These are phyloP conservation scores for Phylloscopus trochiloides DNA, from an alignment of 2,113 vertebrate genomes.

Conservation along the genomic window DNA sequence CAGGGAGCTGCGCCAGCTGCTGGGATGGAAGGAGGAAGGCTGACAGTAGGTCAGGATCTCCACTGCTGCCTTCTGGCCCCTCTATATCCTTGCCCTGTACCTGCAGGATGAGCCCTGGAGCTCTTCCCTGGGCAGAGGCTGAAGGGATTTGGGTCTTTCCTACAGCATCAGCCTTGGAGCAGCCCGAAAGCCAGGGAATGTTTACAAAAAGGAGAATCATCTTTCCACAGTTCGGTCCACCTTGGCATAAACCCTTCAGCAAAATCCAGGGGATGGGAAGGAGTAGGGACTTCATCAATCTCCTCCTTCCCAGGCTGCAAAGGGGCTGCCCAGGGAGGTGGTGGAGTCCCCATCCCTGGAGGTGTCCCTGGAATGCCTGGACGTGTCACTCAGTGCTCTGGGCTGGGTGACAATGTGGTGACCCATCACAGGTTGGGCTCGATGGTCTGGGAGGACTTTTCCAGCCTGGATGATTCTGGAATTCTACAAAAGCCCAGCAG, in stretches of 20 bases:
- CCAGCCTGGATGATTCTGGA: not conserved
- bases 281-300: not conserved
- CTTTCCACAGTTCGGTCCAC: not conserved
- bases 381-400: rapidly evolving
- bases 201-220: not conserved
- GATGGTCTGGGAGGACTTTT: rapidly evolving
- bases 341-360: not conserved
- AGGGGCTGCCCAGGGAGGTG: not conserved
- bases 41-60: not conserved
- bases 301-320: not conserved
- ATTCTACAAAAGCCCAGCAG: not conserved
- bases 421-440: rapidly evolving
- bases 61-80: not conserved
- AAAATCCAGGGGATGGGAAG: not conserved
- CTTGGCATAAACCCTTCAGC: not conserved
- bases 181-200: rapidly evolving
- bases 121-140: not conserved
- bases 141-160: not conserved
- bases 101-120: not conserved
- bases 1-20: not conserved
- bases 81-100: not conserved
- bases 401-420: rapidly evolving
- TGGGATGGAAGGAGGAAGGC: not conserved
- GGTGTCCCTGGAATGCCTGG: not conserved
- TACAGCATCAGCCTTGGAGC: not conserved